These are phyloP conservation scores for Cydia splendana DNA, from an alignment of 1,140 invertebrate species.

Conservation along the genomic window DNA sequence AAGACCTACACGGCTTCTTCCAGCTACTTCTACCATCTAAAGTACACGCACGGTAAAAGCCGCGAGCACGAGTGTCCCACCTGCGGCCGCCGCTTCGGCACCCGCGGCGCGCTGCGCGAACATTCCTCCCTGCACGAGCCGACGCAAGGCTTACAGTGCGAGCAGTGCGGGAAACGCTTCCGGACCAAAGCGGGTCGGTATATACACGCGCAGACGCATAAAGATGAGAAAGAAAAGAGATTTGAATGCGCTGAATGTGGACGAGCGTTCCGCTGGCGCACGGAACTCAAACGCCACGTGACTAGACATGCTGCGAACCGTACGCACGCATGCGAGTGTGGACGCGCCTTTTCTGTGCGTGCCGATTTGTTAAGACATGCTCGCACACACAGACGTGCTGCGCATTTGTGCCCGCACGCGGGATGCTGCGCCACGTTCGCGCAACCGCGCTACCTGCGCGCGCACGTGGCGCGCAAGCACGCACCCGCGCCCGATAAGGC, in stretches of 20 bases:
- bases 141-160: slow-evolving; percentile 76
- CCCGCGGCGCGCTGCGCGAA: slow-evolving; percentile 64
- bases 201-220: slow-evolving; percentile 75
- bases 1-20: slow-evolving; percentile 84
- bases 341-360: slow-evolving; percentile 78
- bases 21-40: slow-evolving; percentile 82
- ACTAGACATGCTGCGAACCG: slow-evolving; percentile 76
- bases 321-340: slow-evolving; percentile 79
- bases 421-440: slow-evolving; percentile 81
- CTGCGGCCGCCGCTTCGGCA: slow-evolving; percentile 80
- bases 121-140: slow-evolving; percentile 74
- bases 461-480: slow-evolving; percentile 67
- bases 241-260: slow-evolving; percentile 75
- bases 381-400: slow-evolving; percentile 78
- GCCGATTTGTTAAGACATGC: slow-evolving; percentile 78
- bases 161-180: slow-evolving; percentile 79
- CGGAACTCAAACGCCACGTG: slow-evolving; percentile 75
- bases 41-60: slow-evolving; percentile 81
- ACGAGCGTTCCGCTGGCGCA: slow-evolving; percentile 75
- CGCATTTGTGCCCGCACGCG: slow-evolving; percentile 70
- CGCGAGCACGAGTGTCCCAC: slow-evolving; percentile 79
- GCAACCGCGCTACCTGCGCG: slow-evolving; percentile 79
- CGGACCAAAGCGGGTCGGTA: slow-evolving; percentile 78
- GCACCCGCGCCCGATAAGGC: background rate
- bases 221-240: slow-evolving; percentile 79